A percentile compares a stretch with the other conserved stretches of the same genome.
These are phyloP conservation scores for Dicyrtoma fusca DNA, from an alignment of 2,888 invertebrate species.

Conservation along the genomic window DNA sequence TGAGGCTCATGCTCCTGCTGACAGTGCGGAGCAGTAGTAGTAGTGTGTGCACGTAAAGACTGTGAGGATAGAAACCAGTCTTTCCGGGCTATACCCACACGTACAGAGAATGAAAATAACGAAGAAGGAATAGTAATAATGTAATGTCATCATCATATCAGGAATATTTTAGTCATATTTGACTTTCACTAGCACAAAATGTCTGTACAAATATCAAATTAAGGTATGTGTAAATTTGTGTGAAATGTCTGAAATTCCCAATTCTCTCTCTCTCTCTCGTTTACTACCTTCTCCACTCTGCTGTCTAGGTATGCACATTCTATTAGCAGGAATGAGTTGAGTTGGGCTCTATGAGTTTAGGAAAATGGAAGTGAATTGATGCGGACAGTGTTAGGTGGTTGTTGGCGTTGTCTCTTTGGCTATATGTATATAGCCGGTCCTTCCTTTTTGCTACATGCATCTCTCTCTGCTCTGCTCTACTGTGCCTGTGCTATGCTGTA, in stretches of 20 bases:
- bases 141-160: background rate
- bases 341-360: background rate
- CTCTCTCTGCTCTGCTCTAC: background rate
- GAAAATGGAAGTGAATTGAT: constrained; percentile 21
- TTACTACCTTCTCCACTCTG: no score
- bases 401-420: no score
- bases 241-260: constrained; percentile 7
- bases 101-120: background rate
- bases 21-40: no score
- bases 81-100: background rate
- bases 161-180: background rate
- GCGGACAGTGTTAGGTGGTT: constrained; percentile 1
- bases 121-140: background rate
- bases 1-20: background rate
- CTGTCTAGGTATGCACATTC: no score
- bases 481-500: background rate
- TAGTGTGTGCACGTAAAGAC: no score
- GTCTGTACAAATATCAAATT: constrained; percentile 6
- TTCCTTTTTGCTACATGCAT: no score
- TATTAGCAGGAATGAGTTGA: background rate
- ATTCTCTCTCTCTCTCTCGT: background rate
- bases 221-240: constrained; percentile 8
- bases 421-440: no score
- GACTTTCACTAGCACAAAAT: background rate
- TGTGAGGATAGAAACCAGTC: no score